phyloP scores from a whole-genome alignment of 2,888 invertebrate genomes.

The Diarsia rubi region DNA sequence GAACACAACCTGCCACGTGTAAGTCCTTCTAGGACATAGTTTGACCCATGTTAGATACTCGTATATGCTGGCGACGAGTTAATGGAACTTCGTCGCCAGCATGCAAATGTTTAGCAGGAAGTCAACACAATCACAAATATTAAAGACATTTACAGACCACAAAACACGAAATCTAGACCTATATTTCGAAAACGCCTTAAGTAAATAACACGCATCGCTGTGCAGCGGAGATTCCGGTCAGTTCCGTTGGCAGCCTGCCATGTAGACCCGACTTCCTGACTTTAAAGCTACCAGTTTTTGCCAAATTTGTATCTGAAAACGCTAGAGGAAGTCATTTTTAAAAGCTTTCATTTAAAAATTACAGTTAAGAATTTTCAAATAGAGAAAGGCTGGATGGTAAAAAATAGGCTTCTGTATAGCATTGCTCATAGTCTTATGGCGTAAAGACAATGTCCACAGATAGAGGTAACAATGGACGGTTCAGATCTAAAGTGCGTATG shows the following conservation, averaged over 20 bases:
- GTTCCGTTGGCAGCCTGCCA: constrained; percentile 49
- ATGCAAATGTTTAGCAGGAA: neutral
- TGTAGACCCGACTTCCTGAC: constrained; percentile 31
- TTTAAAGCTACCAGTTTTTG: constrained; percentile 35
- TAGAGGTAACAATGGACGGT: neutral
- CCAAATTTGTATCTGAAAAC: constrained; percentile 36
- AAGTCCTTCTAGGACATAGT: neutral
- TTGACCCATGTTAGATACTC: neutral
- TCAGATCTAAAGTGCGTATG: neutral
- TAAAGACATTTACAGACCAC: neutral
- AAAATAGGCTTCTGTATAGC: neutral
- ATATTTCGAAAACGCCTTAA: constrained; percentile 28
- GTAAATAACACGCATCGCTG: constrained; percentile 50
- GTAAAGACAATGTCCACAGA: neutral
- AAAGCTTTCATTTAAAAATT: neutral
- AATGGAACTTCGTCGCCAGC: too few species aligned
- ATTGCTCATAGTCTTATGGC: neutral
- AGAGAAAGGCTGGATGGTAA: neutral
- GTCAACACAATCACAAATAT: neutral
- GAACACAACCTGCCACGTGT: neutral
- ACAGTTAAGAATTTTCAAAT: neutral
- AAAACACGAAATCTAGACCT: neutral
- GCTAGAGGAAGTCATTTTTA: constrained; percentile 19
- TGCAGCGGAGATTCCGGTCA: constrained; percentile 39
- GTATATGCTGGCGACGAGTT: neutral